Base-by-base conservation (phyloP, 2,888 invertebrate genomes). In the Meiosimyza platycephala region DNA sequence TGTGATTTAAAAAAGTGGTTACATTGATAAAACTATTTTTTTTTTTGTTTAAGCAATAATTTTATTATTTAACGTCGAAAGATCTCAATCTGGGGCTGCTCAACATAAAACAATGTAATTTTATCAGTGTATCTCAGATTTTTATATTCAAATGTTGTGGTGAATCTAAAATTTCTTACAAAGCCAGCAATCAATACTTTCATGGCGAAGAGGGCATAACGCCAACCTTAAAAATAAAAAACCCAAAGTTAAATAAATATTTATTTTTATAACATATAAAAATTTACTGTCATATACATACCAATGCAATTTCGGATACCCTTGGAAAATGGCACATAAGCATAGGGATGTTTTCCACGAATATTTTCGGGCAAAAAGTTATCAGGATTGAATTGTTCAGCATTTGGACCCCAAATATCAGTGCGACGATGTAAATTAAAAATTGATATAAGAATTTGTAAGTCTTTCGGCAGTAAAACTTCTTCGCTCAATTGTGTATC, bases 321-420 rank as follows among this genome's bases (percentile, higher is more conserved):
- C n/a, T 79, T 80, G 3, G 80, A 78, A 72, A 83, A 83, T 15
- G 83, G 83, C 50, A 82, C 76, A 71, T 73, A 83, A 0, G 80
- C 76, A 68, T 79, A 79, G 0, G 80, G 75, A 75, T 83, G 81
- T 60, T 73, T 78, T 9, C 60, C 63, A 13, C 57, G 52, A 2
- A 79, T 48, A 54, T 79, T 79, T 51, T 75, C 76, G 0, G 79
- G 79, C 15, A 81, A 55, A 72, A 79, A 81, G 33, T 79, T 76
- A 22, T 81, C 78, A 1, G 81, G 81, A 74, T 81, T 71, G 47
- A 80, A 81, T 18, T 72, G 65, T 18, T 71, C 55, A 6, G 81
- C 78, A 73, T 79, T 73, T 11, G 77, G 76, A 28, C 81, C 81
- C 81, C 80, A 81, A 1, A 80, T 70, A 16, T 79, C 76, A 13